Percentiles rank a stretch among this genome's conserved stretches.
Evolutionary conservation across 2,113 vertebrate species (phyloP).

Genomic region (Okapia johnstoni): DNA sequence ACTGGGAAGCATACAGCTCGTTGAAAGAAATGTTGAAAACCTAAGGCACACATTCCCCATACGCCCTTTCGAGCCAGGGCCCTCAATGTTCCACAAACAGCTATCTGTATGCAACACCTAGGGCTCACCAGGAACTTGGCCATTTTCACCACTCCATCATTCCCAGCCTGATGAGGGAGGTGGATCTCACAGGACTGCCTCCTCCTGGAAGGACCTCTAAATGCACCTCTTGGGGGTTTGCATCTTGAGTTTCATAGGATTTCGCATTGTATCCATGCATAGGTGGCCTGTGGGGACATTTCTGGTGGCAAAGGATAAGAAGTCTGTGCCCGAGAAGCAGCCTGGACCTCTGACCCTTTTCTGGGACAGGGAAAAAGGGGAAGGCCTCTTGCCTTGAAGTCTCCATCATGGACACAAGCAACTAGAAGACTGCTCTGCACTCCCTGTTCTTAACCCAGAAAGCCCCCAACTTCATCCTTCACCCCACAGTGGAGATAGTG

Average conservation of each 20-base stretch:
- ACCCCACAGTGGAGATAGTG: rapidly evolving
- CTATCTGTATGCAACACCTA: rapidly evolving
- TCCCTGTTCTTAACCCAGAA: not conserved
- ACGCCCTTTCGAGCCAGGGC: not conserved
- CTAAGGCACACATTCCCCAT: rapidly evolving
- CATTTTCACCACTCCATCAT: rapidly evolving
- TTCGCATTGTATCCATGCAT: not conserved
- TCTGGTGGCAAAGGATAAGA: not conserved
- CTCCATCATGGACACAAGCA: not conserved
- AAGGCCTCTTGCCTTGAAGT: not conserved
- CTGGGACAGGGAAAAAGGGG: not conserved
- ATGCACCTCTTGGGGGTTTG: not conserved
- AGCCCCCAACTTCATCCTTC: not conserved
- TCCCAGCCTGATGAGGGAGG: not conserved
- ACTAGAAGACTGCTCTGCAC: too few species aligned
- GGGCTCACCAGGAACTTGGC: not conserved
- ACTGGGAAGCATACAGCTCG: not conserved
- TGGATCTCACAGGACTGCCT: not conserved
- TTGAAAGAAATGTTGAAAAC: not conserved
- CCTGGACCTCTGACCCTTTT: not conserved
- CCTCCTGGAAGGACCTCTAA: not conserved
- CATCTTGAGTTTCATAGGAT: not conserved
- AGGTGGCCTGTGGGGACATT: not conserved
- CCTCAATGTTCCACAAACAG: not conserved
- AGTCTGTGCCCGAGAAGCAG: not conserved